Evolutionary conservation across 2,888 invertebrate species (phyloP), one percentile per base, ranked within the genome.

Genomic region (Leucophenga montana): DNA sequence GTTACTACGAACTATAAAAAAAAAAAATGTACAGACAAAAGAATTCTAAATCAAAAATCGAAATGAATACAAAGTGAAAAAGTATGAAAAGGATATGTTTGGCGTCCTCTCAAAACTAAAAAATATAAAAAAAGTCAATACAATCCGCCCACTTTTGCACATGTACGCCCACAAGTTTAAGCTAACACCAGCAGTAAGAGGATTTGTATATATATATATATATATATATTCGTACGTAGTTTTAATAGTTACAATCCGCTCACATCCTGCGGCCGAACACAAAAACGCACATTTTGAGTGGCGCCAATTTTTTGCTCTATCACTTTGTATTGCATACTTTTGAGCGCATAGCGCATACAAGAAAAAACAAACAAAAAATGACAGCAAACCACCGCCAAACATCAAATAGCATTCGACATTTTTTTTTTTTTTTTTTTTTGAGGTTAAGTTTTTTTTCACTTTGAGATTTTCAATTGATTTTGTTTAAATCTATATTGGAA

Each of bases 311-410:
- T 50, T 50, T 50, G 50, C 13, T 18, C n/a, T 50, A 4, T 16
- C 50, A 59, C 31, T 59, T 59, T 18, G 8, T 59, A 31, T 59
- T 59, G 59, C 59, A 31, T 59, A 59, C 22, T 33, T 33, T 31
- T 22, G 20, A 20, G 31, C 59, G 31, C 59, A n/a, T n/a, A n/a
- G n/a, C n/a, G n/a, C n/a, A n/a, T n/a, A n/a, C n/a, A n/a, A n/a
- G n/a, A n/a, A n/a, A n/a, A n/a, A n/a, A n/a, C n/a, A n/a, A n/a
- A n/a, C n/a, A n/a, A n/a, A n/a, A n/a, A n/a, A n/a, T n/a, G n/a
- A n/a, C n/a, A n/a, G n/a, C n/a, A 16, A 27, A 33, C 59, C 33
- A 27, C 27, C 27, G 27, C 27, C 27, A 27, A 3, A 27, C 27
- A 27, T 3, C 27, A 27, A 27, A 27, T 3, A 27, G 27, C 27